Evolutionary conservation across 2,888 invertebrate species (phyloP), one percentile per base, ranked within the genome.

Genomic region (Imbricaverruca yamaguchii): DNA sequence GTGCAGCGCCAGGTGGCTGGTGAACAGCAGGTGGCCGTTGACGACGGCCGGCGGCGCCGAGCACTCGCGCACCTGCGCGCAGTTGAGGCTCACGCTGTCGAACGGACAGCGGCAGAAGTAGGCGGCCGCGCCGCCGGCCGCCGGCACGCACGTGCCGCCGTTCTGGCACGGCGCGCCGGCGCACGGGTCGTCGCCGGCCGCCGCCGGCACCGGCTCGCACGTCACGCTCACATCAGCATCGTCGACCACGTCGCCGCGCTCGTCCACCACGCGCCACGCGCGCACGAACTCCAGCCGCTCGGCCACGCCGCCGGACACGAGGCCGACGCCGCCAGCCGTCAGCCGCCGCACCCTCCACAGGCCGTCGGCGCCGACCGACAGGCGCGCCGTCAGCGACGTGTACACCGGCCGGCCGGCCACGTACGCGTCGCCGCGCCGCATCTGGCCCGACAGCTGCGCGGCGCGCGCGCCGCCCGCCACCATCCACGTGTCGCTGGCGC

Each of bases 11-110:
- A 74, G 53, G 53, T 74, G 53, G 53, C 74, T 74, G 53, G 74
- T 74, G 53, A 74, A 74, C 18, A 74, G 74, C 39, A 74, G 53
- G 8, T 74, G 74, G 4, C 39, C 74, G 74, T 74, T 74, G 18
- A 53, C 74, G 12, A 74, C 21, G 13, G 18, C 0, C 53, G 25
- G 25, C 39, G 74, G 74, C 53, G 13, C 18, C 15, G 9, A 0
- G 53, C 74, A 74, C 74, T 74, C 74, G 18, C 74, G 74, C 53
- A 74, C 53, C 74, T 39, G 13, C 53, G 8, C 18, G 53, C 74
- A 74, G 74, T 74, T 74, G 74, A 10, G 53, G 21, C 74, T 74
- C 18, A 74, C 74, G 21, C 74, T 53, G 74, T 74, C 74, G 53
- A 74, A 74, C 18, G 9, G 39, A 13, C 74, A 74, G 53, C 74